Evolutionary conservation across 2,888 invertebrate species (phyloP).

Genomic region (Stenotaenia linearis): DNA sequence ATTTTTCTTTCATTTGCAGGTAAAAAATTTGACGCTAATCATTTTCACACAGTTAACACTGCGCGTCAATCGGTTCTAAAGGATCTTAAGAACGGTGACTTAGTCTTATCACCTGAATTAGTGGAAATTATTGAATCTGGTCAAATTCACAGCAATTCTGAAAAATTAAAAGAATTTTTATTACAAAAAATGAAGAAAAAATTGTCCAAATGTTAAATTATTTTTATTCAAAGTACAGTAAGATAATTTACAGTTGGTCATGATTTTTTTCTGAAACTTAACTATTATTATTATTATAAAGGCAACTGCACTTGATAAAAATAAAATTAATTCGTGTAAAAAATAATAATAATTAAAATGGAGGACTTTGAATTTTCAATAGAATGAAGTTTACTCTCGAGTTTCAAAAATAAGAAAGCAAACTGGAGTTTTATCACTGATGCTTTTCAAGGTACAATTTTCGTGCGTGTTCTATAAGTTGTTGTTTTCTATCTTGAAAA

Average conservation of each 20-base stretch:
- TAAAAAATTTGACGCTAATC: not conserved
- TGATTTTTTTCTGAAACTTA: not conserved
- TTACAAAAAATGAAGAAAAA: not conserved
- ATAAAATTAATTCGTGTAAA: not conserved
- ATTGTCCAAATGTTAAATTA: not conserved
- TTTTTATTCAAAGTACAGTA: not conserved
- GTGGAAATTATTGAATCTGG: not conserved
- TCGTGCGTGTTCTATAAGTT: slow-evolving; percentile 70
- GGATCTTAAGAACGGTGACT: not conserved
- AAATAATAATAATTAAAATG: not conserved
- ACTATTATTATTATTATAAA: not conserved
- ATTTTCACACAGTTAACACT: not conserved
- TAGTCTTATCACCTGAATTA: not conserved
- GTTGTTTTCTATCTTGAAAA: slow-evolving; percentile 70
- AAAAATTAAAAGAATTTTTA: not conserved
- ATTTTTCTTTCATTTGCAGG: not conserved
- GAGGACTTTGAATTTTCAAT: not conserved
- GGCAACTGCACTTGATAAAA: not conserved
- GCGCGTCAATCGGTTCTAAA: not conserved
- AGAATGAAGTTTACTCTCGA: not conserved
- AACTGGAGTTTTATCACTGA: not conserved
- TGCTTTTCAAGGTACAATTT: slow-evolving; percentile 72
- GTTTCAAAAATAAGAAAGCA: not conserved
- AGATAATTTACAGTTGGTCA: not conserved
- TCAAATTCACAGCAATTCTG: not conserved